Evolutionary conservation across 2,113 vertebrate genomes (phyloP), one percentile per base, ranked within the genome.

Genomic region (Grammomys surdaster): DNA sequence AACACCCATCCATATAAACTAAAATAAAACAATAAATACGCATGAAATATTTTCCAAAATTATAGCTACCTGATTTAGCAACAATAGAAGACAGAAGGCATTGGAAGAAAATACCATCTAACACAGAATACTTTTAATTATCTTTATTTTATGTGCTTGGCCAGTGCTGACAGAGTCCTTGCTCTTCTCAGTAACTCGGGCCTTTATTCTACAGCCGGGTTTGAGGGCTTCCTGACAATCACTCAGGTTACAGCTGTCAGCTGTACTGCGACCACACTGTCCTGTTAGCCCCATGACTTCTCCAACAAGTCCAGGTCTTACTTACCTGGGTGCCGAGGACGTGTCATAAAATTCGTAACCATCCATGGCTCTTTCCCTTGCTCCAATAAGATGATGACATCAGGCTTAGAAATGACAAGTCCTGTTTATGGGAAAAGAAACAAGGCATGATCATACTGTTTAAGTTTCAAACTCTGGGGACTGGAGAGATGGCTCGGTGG

Each of bases 331-430:
- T 48, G 94, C 89, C 94, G 81, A 0, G 84, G 43, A 91, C 51
- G 36, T 81, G 95, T 54, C 70, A 48, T 28, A 75, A 87, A 92
- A 84, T 81, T 91, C 58, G 93, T 63, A 87, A 88, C 48, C 63
- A 96, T 73, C 96, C 97, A 98, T 76, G 96, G 94, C 65, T 98
- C 97, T 88, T 93, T 97, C 70, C 96, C 96, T 96, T 97, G 94
- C 54, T 97, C 97, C 84, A 98, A 67, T 81, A 97, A 96, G 58
- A 90, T 90, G 70, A 98, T 77, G 84, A 97, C 84, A 77, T 95
- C 96, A 56, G 97, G 97, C 67, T 97, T 98, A 72, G 97, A 94
- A 91, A 97, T 26, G 65, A 90, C 93, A 94, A 97, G 93, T 84
- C 97, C 97, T 97, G 88, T 93, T 96, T 60, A 95, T 13, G 75